Evolutionary conservation across 1,140 invertebrate genomes (phyloP).

Genomic region (Myzus persicae): DNA sequence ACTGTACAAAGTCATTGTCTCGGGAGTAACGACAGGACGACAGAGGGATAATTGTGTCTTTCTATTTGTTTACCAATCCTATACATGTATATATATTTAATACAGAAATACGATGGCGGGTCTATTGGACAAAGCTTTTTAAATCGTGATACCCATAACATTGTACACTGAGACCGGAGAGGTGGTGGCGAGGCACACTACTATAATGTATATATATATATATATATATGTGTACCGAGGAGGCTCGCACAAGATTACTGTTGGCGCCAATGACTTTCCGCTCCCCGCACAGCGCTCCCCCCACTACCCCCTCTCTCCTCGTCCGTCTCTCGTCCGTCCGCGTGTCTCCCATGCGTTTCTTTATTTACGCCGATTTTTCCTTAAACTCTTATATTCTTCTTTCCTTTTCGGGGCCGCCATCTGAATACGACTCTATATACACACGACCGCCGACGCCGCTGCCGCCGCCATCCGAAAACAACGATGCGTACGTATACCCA

Average conservation of each 20-base stretch:
- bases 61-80: slow-evolving; percentile 43
- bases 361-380: slow-evolving; percentile 35
- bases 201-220: background rate
- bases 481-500: slow-evolving; percentile 25
- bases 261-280: slow-evolving; percentile 52
- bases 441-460: background rate
- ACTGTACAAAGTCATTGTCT: background rate
- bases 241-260: slow-evolving; percentile 55
- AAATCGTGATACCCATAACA: slow-evolving; percentile 13
- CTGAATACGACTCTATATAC: background rate
- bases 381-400: slow-evolving; percentile 32
- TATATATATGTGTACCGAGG: background rate
- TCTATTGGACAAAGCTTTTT: slow-evolving; percentile 35
- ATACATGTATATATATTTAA: background rate
- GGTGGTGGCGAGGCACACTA: background rate
- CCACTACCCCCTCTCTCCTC: background rate
- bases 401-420: background rate
- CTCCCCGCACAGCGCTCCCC: background rate
- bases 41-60: background rate
- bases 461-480: background rate
- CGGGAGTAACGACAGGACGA: background rate
- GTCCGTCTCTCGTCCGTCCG: background rate
- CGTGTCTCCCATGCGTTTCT: background rate
- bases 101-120: background rate
- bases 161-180: background rate